Evolutionary conservation across 2,888 invertebrate genomes (phyloP), one percentile per base, ranked within the genome.

Genomic region (Acanthacorydalis orientalis): DNA sequence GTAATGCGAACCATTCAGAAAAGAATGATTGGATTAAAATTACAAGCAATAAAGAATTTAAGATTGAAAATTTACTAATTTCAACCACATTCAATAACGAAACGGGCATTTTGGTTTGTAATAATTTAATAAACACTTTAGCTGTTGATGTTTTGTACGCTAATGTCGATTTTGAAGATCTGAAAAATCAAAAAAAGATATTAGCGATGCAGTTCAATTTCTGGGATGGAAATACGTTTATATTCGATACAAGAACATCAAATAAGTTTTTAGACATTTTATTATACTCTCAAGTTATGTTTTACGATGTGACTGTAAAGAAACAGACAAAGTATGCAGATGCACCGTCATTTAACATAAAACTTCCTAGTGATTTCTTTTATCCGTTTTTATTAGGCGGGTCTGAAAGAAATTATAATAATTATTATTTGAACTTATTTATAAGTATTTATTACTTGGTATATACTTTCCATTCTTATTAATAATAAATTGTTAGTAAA

Each of bases 301-400:
- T 64, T 53, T 59, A 57, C 39, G 77, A 77, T 57, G 64, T 71
- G 1, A 73, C 74, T 1, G 55, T 57, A 8, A 61, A 68, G 3
- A 68, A 72, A 8, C 56, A 61, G 2, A 62, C 60, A 44, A 64
- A 65, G 49, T 67, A 68, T 51, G 72, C 73, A 2, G 70, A 70
- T 51, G 68, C 72, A 38, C 78, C 78, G 4, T 66, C 69, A 34
- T 65, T 76, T 46, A 65, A 72, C 47, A 67, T 75, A 43, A 68
- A 67, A 54, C 61, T 78, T 44, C 78, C 78, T 1, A 63, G 69
- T 50, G 77, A 78, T 59, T 79, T 79, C 60, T 79, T 78, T 60
- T 78, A 78, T 57, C 78, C 79, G 1, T 74, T 74, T 53, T 54
- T 64, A 33, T 45, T 40, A 16, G 14, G 37, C 10, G 37, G 37